phyloP scores from a whole-genome alignment of 1,140 invertebrate species.

The Bathynomus jamesi region DNA sequence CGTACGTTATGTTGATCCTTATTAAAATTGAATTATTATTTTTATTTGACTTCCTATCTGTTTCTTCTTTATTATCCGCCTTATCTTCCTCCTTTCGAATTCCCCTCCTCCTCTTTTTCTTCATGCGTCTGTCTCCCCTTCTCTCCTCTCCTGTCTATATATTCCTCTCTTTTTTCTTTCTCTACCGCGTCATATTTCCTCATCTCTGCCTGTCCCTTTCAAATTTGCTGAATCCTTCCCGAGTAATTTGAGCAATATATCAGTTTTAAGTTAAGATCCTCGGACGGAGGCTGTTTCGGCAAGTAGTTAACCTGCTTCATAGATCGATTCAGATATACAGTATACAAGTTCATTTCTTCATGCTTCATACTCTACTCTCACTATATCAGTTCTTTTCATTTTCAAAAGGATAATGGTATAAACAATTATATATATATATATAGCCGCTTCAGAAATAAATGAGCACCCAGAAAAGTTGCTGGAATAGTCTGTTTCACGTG shows the following conservation, averaged over 20 bases:
- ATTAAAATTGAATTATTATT: not conserved
- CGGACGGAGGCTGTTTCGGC: not conserved
- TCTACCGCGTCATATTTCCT: not conserved
- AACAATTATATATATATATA: too few relatives aligned
- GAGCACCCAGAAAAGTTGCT: too few relatives aligned
- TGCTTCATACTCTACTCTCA: too few relatives aligned
- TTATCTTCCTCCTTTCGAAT: not conserved
- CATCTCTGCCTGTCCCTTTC: not conserved
- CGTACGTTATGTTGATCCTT: not conserved
- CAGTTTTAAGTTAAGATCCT: not conserved
- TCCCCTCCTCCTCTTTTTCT: not conserved
- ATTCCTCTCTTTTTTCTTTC: not conserved
- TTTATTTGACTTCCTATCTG: not conserved
- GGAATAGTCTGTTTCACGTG: too few relatives aligned
- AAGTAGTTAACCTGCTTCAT: not conserved
- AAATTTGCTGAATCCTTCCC: not conserved
- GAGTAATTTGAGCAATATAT: constrained; percentile 1
- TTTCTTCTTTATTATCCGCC: not conserved
- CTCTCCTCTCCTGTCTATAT: not conserved
- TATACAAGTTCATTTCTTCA: too few relatives aligned
- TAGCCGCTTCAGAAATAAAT: too few relatives aligned
- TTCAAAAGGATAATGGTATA: too few relatives aligned
- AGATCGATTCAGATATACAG: not conserved
- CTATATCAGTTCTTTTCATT: too few relatives aligned
- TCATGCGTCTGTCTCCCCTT: not conserved